Base-by-base conservation (phyloP, 2,113 vertebrate species). In the Pachyramphus minor region DNA sequence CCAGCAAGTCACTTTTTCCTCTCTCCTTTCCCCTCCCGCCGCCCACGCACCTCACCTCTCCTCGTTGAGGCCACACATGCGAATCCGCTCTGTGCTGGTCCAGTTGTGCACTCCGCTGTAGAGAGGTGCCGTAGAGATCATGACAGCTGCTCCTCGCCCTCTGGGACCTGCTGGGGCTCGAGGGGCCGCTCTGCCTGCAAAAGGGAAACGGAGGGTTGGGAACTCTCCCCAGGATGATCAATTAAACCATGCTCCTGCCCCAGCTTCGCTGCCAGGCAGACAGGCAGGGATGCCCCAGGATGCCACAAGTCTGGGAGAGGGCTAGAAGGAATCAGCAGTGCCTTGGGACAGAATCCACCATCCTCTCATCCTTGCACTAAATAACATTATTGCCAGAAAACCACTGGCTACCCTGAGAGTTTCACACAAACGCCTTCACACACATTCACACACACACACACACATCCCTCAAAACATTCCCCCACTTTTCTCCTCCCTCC, bases 11-110 rank as follows among this genome's bases (percentile, higher is more conserved):
- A 3, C 20, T 24, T 45, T 17, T 59, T n/a, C 4, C 3, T 30
- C 28, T 39, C 66, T 59, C 52, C 64, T 50, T 11, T 39, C 76
- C 59, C 44, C 6, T 10, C 28, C 39, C 3, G 13, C 75, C 56
- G 0, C 93, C 84, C 93, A 93, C 94, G 80, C 95, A 96, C 96
- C 97, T 98, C 97, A 98, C 97, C 98, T 98, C 97, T 98, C 98
- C 95, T 98, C 98, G 97, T 98, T 98, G 97, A 98, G 98, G 96
- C 98, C 98, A 91, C 98, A 98, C 98, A 98, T 98, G 97, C 97
- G 98, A 97, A 98, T 97, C 74, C 97, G 97, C 93, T 98, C 97
- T 89, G 97, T 95, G 90, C 97, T 96, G 93, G 98, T 98, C 97
- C 97, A 98, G 97, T 97, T 97, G 95, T 97, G 98, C 95, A 98